Evolutionary conservation across 2,113 vertebrate genomes (phyloP).

Genomic region (Recurvirostra avosetta): DNA sequence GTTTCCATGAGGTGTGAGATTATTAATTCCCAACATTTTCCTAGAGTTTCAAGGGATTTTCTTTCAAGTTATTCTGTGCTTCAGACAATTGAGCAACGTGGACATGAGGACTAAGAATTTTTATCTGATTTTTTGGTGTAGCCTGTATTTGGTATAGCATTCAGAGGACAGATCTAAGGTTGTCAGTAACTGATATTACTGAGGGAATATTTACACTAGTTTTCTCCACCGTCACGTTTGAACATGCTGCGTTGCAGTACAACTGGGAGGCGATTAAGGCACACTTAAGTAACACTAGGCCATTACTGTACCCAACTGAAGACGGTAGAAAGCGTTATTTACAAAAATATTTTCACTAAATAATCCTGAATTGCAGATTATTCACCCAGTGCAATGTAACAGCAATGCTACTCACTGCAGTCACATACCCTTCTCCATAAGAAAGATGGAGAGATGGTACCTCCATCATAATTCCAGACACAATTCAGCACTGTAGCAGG

Average conservation of each 20-base stretch:
- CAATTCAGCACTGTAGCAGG: background rate
- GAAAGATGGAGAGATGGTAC: background rate
- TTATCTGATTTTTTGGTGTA: background rate
- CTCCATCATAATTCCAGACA: background rate
- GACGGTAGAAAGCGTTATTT: background rate
- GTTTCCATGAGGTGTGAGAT: background rate
- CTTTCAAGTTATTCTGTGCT: background rate
- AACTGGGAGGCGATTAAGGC: background rate
- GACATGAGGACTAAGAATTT: background rate
- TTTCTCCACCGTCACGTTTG: background rate
- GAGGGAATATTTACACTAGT: background rate
- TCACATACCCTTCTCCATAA: background rate
- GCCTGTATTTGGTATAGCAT: background rate
- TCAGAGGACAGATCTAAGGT: background rate
- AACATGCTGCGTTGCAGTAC: background rate
- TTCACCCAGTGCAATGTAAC: background rate
- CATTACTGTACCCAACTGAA: background rate
- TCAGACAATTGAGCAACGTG: background rate
- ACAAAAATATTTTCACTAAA: background rate
- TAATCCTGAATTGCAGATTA: background rate
- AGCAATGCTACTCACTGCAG: background rate
- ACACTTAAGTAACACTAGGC: background rate
- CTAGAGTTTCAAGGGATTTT: background rate
- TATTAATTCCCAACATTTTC: background rate
- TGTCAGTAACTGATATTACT: background rate